Evolutionary conservation across 1,140 invertebrate genomes (phyloP), one percentile per base, ranked within the genome.

Genomic region (Temnothorax curvispinosus): DNA sequence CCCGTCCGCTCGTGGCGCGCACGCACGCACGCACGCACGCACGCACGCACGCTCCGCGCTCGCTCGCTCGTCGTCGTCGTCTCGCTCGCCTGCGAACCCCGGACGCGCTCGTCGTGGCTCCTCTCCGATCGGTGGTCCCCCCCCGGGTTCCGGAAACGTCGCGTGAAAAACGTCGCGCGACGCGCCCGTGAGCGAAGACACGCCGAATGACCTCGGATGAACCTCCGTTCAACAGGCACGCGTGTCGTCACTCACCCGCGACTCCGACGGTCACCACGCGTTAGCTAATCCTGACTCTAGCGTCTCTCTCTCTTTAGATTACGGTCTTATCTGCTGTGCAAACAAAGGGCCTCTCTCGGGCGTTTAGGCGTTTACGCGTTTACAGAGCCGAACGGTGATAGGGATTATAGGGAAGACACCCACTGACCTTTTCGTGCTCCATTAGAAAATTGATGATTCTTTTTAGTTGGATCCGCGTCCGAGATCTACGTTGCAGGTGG

Each of bases 181-280:
- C 67, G 35, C 44, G 38, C 6, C 3, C 35, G 72, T 85, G 60
- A 65, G 35, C 77, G 47, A 78, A 87, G 89, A 80, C 64, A 56
- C 78, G 15, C 35, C 87, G 58, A 85, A 89, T 93, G 91, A 90
- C 91, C 91, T 90, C 88, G 84, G 81, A 84, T 92, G 89, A 93
- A 93, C 93, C 87, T 87, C 90, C 21, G 91, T 87, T 94, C 92
- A 93, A 93, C 93, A 94, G 93, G 92, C 92, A 88, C 85, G 86
- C 88, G 87, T 93, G 87, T 92, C 89, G 89, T 92, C 85, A 88
- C 44, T 90, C 84, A 60, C 11, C 62, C 74, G 67, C 65, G 58
- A 27, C 44, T 21, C 69, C 21, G 21, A 74, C 47, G 27, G 13
- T n/a, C 27, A 58, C 21, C n/a, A 58, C 38, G 80, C 52, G 41